Evolutionary conservation across 2,888 invertebrate genomes (phyloP).

Genomic region (Xylocampa areola): DNA sequence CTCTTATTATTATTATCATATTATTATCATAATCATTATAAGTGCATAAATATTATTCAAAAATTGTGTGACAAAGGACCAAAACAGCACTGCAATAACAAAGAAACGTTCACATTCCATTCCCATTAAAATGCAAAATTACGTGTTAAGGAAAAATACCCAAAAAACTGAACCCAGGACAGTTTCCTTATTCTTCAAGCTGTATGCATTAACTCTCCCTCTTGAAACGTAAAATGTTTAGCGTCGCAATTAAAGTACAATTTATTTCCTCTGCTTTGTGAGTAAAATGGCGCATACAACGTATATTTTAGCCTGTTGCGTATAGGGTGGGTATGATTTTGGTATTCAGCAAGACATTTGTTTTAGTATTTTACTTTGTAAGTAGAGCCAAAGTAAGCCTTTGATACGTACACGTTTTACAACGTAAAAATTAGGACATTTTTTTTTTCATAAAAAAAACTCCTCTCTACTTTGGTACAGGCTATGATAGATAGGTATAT

Average conservation of each 20-base stretch:
- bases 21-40: no score
- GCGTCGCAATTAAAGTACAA: slow-evolving; percentile 55
- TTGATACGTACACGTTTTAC: no score
- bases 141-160: slow-evolving; percentile 34
- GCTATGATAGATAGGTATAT: no score
- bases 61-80: not conserved
- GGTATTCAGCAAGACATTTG: not conserved
- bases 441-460: no score
- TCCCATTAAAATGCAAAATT: slow-evolving; percentile 22
- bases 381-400: no score
- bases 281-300: slow-evolving; percentile 23
- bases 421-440: no score
- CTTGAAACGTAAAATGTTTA: slow-evolving; percentile 49
- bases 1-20: no score
- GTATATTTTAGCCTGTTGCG: slow-evolving; percentile 5
- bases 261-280: slow-evolving; percentile 46
- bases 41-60: no score
- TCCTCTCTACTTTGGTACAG: no score
- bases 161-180: slow-evolving; percentile 13
- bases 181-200: slow-evolving; percentile 39
- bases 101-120: slow-evolving; percentile 14
- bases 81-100: slow-evolving; percentile 3
- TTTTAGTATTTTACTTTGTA: not conserved
- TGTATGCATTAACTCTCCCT: slow-evolving; percentile 40
- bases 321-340: slow-evolving; percentile 2